Conservation (phyloP, 2,113 vertebrate species). For the Pachyramphus minor region DNA sequence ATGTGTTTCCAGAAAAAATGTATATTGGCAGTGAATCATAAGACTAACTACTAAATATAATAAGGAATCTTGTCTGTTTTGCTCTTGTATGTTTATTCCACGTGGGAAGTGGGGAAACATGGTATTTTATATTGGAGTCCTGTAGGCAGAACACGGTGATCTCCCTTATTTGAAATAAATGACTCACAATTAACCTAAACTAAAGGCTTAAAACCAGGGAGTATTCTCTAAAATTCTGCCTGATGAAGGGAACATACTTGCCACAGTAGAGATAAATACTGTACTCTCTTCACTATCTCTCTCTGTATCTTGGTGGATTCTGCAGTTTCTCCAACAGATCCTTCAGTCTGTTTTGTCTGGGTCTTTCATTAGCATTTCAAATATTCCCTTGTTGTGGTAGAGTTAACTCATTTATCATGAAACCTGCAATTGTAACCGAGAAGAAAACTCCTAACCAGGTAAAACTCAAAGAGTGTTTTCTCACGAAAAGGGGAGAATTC, state of each 20-base stretch:
- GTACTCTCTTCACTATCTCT: not conserved
- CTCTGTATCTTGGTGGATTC: not conserved
- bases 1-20: not conserved
- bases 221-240: not conserved
- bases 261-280: not conserved
- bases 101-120: not conserved
- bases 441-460: not conserved
- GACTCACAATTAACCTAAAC: not conserved
- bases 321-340: not conserved
- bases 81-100: not conserved
- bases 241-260: not conserved
- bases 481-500: accelerated
- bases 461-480: not conserved
- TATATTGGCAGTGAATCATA: constrained; percentile 1
- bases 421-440: not conserved
- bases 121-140: not conserved
- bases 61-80: not conserved
- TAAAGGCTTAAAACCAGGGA: not conserved
- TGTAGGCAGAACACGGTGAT: not conserved
- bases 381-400: not conserved
- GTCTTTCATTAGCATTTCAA: constrained; percentile 21
- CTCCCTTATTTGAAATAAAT: not conserved
- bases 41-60: constrained; percentile 29
- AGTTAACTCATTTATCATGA: not conserved
- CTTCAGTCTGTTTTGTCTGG: constrained; percentile 6